Conservation (phyloP, 64 coral and sea anemone species). For the Montipora cactus region DNA sequence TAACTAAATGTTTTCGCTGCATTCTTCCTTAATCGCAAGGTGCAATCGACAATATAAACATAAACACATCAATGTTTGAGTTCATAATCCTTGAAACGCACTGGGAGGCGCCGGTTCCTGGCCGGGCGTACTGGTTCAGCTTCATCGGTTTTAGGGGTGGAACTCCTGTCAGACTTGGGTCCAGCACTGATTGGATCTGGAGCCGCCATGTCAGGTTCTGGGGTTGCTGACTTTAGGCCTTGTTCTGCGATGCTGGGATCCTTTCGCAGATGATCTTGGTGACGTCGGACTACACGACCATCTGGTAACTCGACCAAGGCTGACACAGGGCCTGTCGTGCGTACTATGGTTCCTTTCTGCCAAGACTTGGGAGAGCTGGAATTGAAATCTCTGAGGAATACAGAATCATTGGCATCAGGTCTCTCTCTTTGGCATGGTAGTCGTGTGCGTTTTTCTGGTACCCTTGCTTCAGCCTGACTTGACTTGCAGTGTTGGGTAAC, state of each 20-base stretch:
- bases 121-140: not conserved
- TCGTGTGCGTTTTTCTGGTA: slow-evolving; percentile 18
- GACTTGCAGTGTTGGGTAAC: slow-evolving; percentile 24
- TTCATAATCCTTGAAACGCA: slow-evolving; percentile 27
- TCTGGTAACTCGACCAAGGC: slow-evolving; percentile 27
- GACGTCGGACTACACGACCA: slow-evolving; percentile 25
- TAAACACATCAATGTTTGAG: not conserved
- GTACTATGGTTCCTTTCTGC: slow-evolving; percentile 20
- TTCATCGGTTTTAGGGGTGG: not conserved
- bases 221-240: not conserved
- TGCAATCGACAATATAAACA: not conserved
- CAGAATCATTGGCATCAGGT: slow-evolving; percentile 20
- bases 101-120: not conserved
- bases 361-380: slow-evolving; percentile 35
- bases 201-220: not conserved
- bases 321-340: slow-evolving; percentile 42
- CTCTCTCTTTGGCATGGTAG: slow-evolving; percentile 43
- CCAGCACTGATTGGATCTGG: not conserved
- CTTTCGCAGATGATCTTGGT: slow-evolving; percentile 14
- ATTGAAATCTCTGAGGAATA: slow-evolving; percentile 37
- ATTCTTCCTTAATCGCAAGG: not conserved
- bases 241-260: not conserved
- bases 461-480: slow-evolving; percentile 11
- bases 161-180: not conserved
- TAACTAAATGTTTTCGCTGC: not conserved